A percentile compares a stretch with the other conserved stretches of the same genome.
Conservation (phyloP, 2,113 vertebrate species). For the Carassius auratus region DNA sequence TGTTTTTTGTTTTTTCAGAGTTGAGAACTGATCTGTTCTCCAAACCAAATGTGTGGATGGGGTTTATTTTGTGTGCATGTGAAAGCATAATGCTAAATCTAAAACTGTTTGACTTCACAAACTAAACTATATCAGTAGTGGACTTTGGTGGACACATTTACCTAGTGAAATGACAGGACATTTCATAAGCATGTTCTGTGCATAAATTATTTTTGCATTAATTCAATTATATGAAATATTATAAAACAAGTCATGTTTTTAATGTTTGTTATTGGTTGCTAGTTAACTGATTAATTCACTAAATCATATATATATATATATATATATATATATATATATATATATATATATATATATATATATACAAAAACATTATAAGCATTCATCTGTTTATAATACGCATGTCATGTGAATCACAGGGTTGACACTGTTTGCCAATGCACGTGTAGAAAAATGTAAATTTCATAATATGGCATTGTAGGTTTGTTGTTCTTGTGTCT, state of each 20-base stretch:
- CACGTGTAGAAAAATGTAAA: background rate
- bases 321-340: too few species aligned
- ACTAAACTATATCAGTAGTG: background rate
- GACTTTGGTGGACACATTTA: background rate
- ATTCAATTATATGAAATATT: background rate
- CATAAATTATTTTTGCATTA: background rate
- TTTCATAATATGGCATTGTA: background rate
- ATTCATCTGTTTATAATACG: background rate
- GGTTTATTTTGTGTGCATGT: conserved; percentile 21
- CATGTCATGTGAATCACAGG: background rate
- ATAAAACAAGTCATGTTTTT: background rate
- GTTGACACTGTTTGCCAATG: background rate
- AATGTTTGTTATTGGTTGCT: background rate
- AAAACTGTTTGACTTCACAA: background rate
- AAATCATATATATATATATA: background rate
- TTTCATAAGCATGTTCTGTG: background rate
- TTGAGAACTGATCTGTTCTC: background rate
- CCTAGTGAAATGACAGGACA: background rate
- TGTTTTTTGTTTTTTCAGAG: background rate
- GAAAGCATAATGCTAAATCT: background rate
- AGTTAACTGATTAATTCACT: background rate
- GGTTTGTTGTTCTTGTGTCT: background rate
- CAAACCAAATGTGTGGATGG: background rate
- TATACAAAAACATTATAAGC: background rate
- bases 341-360: too few species aligned